A percentile compares a stretch with the other conserved stretches of the same genome.
Conservation (phyloP, 1,140 invertebrate genomes). For the Drosophila nikananu region DNA sequence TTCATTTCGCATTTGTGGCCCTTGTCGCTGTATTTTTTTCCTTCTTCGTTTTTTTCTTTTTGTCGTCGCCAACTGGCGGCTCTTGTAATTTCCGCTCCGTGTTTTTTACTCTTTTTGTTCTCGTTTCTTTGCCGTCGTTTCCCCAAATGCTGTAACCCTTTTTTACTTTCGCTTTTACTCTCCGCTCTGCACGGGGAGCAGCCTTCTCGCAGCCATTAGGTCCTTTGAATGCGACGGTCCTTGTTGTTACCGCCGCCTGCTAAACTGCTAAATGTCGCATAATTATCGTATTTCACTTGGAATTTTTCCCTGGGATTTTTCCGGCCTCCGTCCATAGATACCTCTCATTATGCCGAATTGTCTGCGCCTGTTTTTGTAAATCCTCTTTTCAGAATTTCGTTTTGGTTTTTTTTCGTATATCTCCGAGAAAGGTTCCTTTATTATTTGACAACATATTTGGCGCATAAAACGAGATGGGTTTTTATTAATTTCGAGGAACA, state of each 20-base stretch:
- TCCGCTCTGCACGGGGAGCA: constrained; percentile 19
- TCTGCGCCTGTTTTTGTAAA: constrained; percentile 43
- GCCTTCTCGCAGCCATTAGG: constrained; percentile 64
- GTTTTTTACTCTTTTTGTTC: constrained; percentile 43
- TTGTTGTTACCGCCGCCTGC: constrained; percentile 55
- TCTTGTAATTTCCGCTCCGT: constrained; percentile 77
- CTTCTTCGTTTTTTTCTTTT: constrained; percentile 17
- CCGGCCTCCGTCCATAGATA: constrained; percentile 24
- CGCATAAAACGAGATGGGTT: constrained; percentile 71
- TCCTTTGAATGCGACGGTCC: constrained; percentile 54
- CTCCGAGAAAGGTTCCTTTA: neutral
- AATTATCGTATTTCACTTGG: constrained; percentile 79
- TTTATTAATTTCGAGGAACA: constrained; percentile 71
- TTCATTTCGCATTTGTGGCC: constrained; percentile 77
- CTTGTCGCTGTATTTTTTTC: constrained; percentile 33
- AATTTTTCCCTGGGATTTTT: constrained; percentile 29
- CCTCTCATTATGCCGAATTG: constrained; percentile 74
- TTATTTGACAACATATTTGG: constrained; percentile 58
- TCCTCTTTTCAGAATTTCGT: constrained; percentile 29
- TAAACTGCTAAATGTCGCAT: constrained; percentile 82
- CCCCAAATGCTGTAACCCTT: constrained; percentile 46
- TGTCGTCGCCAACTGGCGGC: constrained; percentile 68
- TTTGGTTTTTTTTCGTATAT: constrained; percentile 14
- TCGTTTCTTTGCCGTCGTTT: constrained; percentile 16
- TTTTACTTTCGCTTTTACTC: constrained; percentile 70